Evolutionary conservation across 1,140 invertebrate genomes (phyloP).

Genomic region (Reticulitermes speratus): DNA sequence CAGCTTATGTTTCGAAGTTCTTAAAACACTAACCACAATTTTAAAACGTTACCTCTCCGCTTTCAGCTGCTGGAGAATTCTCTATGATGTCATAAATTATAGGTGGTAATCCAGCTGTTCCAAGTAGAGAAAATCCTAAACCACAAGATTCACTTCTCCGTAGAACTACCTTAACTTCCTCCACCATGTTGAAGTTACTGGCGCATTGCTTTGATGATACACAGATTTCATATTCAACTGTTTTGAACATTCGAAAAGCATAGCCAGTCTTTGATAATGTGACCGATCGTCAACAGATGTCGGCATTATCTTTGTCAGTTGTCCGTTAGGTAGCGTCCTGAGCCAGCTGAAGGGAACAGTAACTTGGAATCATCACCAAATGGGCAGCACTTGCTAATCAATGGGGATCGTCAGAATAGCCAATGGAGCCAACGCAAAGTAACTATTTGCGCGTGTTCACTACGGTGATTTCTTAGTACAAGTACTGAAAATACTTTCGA

Average conservation of each 20-base stretch:
- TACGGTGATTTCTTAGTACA: no score
- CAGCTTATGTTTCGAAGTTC: background rate
- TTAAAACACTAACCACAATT: background rate
- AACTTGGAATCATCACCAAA: background rate
- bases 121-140: conserved; percentile 85
- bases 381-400: background rate
- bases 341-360: background rate
- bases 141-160: conserved; percentile 74
- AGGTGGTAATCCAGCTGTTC: conserved; percentile 82
- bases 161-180: conserved; percentile 80
- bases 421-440: background rate
- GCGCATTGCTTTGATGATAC: conserved; percentile 18
- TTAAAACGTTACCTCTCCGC: conserved; percentile 70
- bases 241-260: background rate
- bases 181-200: conserved; percentile 65
- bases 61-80: conserved; percentile 85
- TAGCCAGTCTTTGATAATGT: background rate
- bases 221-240: background rate
- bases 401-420: background rate
- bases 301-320: background rate
- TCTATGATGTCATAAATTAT: conserved; percentile 90
- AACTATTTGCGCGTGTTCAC: background rate
- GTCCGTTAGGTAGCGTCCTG: background rate
- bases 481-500: no score
- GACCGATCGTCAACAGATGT: background rate